phyloP scores from a whole-genome alignment of 35 echinoderm and acorn worm genomes.

The Heliocidaris tuberculata region DNA sequence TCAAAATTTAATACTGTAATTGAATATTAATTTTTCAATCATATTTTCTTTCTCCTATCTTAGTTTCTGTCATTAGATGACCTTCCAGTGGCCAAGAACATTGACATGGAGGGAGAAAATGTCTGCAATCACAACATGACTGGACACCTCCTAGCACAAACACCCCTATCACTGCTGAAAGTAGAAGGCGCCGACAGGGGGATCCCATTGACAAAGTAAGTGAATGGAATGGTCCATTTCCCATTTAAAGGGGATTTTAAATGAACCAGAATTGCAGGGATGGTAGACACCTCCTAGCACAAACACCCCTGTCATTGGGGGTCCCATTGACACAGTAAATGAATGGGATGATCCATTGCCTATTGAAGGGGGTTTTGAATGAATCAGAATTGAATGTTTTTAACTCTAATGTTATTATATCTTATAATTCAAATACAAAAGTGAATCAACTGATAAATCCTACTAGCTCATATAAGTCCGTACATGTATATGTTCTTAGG shows the following conservation, averaged over 20 bases:
- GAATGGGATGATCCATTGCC: neutral
- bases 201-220: conserved; percentile 60
- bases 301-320: conserved; percentile 53
- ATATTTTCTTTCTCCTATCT: neutral
- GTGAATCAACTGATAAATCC: no score
- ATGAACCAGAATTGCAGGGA: no score
- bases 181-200: conserved; percentile 45
- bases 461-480: no score
- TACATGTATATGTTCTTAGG: no score
- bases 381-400: no score
- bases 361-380: no score
- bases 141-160: conserved; percentile 41
- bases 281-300: conserved; percentile 30
- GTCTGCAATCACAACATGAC: conserved; percentile 58
- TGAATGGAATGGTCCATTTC: neutral
- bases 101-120: conserved; percentile 48
- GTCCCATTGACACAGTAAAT: conserved; percentile 56
- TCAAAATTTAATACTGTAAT: neutral
- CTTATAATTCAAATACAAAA: no score
- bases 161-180: conserved; percentile 57
- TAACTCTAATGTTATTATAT: no score
- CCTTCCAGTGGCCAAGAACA: conserved; percentile 57
- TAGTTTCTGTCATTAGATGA: conserved; percentile 67
- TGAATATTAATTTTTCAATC: neutral
- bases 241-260: neutral